Percentiles rank a stretch among this genome's conserved stretches.
These are phyloP conservation scores for Lasaia peninsularis DNA, from an alignment of 1,140 invertebrate species.

Conservation along the genomic window DNA sequence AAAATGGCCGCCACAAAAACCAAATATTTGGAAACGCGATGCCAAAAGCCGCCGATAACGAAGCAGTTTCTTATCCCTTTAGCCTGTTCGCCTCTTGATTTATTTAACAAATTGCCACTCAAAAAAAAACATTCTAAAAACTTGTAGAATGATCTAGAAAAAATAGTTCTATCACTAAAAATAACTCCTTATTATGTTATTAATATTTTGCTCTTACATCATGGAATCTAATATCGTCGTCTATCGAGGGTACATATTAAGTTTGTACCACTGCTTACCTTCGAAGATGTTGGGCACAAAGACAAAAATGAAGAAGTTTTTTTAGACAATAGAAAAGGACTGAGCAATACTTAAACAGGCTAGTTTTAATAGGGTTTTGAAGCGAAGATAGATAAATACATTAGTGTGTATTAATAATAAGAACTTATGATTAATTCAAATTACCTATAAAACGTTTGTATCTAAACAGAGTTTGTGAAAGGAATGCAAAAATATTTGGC, in stretches of 20 bases:
- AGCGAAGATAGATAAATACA: too few species aligned
- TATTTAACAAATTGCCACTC: not conserved
- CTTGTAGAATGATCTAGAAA: not conserved
- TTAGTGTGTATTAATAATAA: too few species aligned
- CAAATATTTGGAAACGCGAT: constrained; percentile 29
- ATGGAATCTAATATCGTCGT: too few species aligned
- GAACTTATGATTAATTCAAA: not conserved
- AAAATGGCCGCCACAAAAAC: constrained; percentile 57
- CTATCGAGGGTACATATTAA: too few species aligned
- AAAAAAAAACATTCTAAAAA: not conserved
- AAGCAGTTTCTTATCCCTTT: constrained; percentile 3
- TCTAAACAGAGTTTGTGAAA: not conserved
- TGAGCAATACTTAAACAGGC: too few species aligned
- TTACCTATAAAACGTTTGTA: not conserved
- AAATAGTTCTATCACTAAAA: not conserved
- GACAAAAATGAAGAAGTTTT: too few species aligned
- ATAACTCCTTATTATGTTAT: too few species aligned
- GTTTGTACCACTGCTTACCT: too few species aligned
- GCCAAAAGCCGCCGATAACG: constrained; percentile 6
- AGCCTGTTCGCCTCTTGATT: not conserved
- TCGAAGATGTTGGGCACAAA: too few species aligned
- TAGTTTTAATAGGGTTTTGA: too few species aligned
- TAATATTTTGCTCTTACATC: too few species aligned
- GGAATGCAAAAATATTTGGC: constrained; percentile 35
- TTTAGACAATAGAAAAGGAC: too few species aligned